Percentiles rank a stretch among this genome's conserved stretches.
Evolutionary conservation across 2,113 vertebrate species (phyloP).

Genomic region (Aptenodytes forsteri): DNA sequence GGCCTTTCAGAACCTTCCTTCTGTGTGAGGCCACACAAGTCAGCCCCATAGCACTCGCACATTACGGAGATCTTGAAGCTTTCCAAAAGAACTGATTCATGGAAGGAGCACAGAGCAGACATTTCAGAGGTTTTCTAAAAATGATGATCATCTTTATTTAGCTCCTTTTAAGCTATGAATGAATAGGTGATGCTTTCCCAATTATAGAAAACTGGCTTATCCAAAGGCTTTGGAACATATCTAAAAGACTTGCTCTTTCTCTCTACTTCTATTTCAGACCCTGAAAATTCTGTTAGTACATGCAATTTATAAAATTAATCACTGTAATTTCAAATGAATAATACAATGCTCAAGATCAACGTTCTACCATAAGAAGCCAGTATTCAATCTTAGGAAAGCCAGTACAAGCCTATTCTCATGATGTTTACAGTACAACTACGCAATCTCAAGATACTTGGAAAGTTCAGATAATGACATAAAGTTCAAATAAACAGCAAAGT

Average conservation of each 20-base stretch:
- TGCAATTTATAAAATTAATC: background rate
- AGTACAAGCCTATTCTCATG: background rate
- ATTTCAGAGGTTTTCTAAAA: background rate
- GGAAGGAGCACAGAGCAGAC: background rate
- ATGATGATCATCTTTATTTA: background rate
- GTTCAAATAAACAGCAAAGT: background rate
- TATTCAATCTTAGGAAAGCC: background rate
- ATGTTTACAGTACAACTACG: background rate
- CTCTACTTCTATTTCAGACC: background rate
- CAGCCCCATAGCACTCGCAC: accelerated
- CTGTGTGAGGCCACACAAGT: background rate
- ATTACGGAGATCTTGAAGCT: accelerated
- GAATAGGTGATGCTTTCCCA: background rate
- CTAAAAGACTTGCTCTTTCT: background rate
- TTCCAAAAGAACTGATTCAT: background rate
- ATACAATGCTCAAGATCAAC: background rate
- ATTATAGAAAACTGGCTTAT: background rate
- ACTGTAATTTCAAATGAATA: background rate
- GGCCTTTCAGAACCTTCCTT: background rate
- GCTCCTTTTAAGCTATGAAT: background rate
- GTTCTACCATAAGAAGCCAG: accelerated
- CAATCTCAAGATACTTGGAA: background rate
- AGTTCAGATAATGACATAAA: background rate
- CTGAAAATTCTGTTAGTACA: background rate
- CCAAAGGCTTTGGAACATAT: background rate